phyloP scores from a whole-genome alignment of 2,797 vertebrate species.

The Chelidonichthys spinosus region DNA sequence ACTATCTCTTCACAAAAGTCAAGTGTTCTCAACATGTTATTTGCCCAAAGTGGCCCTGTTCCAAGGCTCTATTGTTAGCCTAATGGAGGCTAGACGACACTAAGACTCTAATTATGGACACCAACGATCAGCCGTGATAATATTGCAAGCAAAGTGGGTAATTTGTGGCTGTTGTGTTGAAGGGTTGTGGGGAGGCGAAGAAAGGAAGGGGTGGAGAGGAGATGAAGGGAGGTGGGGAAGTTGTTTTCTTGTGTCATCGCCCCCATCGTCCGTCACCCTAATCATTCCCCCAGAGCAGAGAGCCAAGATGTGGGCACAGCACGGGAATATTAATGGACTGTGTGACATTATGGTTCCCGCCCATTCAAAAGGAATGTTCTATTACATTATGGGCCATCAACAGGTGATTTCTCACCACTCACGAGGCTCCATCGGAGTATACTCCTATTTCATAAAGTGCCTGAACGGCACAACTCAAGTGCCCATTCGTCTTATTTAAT shows the following conservation, averaged over 20 bases:
- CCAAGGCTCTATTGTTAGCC: constrained; percentile 89
- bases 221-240: constrained; percentile 78
- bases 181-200: constrained; percentile 72
- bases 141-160: constrained; percentile 95
- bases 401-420: constrained; percentile 74
- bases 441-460: constrained; percentile 69
- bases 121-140: constrained; percentile 93
- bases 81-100: constrained; percentile 94
- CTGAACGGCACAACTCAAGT: constrained; percentile 55
- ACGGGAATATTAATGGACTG: constrained; percentile 76
- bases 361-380: constrained; percentile 75
- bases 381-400: constrained; percentile 76
- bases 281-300: constrained; percentile 71
- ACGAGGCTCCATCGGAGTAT: constrained; percentile 53
- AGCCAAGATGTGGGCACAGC: constrained; percentile 61
- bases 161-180: constrained; percentile 92
- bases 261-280: constrained; percentile 72
- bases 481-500: constrained; percentile 69
- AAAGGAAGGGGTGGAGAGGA: constrained; percentile 37
- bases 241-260: constrained; percentile 84
- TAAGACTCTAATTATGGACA: constrained; percentile 92
- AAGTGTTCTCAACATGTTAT: constrained; percentile 94
- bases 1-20: constrained; percentile 94
- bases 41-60: constrained; percentile 95
- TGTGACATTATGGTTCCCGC: constrained; percentile 70